A percentile compares a stretch with the other conserved stretches of the same genome.
These are phyloP conservation scores for Steinernema hermaphroditum DNA, from an alignment of 2,888 invertebrate genomes.

Conservation along the genomic window DNA sequence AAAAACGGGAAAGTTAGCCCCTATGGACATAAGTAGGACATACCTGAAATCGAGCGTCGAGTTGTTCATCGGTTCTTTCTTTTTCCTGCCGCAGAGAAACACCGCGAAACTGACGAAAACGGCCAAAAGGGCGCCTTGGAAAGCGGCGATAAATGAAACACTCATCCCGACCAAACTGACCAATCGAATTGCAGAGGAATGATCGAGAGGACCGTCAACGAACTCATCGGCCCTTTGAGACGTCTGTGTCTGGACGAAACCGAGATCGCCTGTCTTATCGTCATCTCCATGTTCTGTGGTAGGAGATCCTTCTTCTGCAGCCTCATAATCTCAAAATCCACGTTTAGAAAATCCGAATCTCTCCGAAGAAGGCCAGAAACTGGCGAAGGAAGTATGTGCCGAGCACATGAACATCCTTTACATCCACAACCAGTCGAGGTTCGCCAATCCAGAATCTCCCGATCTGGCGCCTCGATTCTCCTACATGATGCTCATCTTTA, in stretches of 20 bases:
- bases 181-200: conserved; percentile 36
- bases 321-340: neutral
- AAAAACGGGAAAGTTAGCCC: too few relatives aligned
- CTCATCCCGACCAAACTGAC: neutral
- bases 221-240: conserved; percentile 50
- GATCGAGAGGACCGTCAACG: conserved; percentile 48
- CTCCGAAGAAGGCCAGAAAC: conserved; percentile 32
- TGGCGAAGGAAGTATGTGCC: conserved; percentile 27
- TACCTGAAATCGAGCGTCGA: too few relatives aligned
- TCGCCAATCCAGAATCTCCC: neutral
- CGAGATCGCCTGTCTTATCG: conserved; percentile 49
- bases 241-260: conserved; percentile 52
- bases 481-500: conserved; percentile 27
- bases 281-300: conserved; percentile 37
- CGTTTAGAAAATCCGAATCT: conserved; percentile 33
- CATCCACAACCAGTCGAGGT: conserved; percentile 20
- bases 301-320: neutral
- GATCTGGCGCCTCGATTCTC: conserved; percentile 6
- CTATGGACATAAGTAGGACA: too few relatives aligned
- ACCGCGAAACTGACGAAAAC: too few relatives aligned
- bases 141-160: too few relatives aligned
- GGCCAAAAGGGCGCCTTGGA: too few relatives aligned
- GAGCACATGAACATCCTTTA: conserved; percentile 37
- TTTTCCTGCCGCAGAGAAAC: too few relatives aligned
- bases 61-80: too few relatives aligned